Evolutionary conservation across 2,888 invertebrate species (phyloP).

Genomic region (Drosophila nigricruria): DNA sequence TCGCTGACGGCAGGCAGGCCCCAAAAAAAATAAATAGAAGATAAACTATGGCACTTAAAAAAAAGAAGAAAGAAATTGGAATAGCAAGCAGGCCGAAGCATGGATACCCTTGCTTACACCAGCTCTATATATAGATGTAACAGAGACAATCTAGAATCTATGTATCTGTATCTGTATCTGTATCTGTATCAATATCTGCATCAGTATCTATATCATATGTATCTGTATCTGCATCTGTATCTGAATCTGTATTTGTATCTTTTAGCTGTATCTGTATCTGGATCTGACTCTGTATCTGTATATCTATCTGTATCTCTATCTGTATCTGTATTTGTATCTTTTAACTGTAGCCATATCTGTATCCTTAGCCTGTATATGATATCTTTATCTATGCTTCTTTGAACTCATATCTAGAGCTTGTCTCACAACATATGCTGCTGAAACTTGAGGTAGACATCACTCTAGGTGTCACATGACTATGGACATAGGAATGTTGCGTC

Average conservation of each 20-base stretch:
- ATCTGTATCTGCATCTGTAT: background rate
- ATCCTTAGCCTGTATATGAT: background rate
- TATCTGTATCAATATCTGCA: background rate
- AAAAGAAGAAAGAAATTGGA: background rate
- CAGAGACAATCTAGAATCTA: background rate
- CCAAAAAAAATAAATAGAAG: slow-evolving; percentile 14
- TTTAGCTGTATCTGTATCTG: background rate
- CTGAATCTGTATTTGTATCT: background rate
- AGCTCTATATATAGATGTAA: background rate
- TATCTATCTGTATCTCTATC: background rate
- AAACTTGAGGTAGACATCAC: background rate
- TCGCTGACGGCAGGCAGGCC: slow-evolving; percentile 15
- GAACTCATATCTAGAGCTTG: background rate
- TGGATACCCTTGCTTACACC: background rate
- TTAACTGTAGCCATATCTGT: background rate
- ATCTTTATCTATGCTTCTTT: background rate
- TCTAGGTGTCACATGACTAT: background rate
- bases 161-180: background rate
- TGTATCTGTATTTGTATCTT: background rate
- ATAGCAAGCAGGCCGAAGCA: background rate
- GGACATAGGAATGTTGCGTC: background rate
- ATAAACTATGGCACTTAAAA: slow-evolving; percentile 3
- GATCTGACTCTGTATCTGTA: background rate
- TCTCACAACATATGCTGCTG: background rate
- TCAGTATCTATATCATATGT: background rate